Evolutionary conservation across 2,113 vertebrate genomes (phyloP), one percentile per base, ranked within the genome.

Genomic region (Notarius quadriscutis): DNA sequence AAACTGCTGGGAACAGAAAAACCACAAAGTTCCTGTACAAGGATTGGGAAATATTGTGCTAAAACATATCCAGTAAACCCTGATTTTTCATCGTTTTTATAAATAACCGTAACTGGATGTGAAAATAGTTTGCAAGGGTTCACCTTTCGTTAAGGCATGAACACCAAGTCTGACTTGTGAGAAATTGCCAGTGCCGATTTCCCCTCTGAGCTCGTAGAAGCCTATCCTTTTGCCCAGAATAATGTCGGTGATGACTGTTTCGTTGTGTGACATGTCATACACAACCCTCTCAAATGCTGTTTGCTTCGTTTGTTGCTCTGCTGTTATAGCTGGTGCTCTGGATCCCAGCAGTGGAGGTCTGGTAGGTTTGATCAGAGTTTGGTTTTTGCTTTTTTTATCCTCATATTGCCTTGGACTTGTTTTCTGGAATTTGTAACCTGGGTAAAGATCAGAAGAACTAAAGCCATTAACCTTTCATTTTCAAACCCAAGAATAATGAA

Each of bases 201-300:
- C 94, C 62, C 95, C 95, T 0, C 95, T 91, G 75, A 96, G 94
- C 83, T 96, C 95, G 22, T 96, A 96, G 89, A 96, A 95, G 65
- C 94, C 92, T 5, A 95, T 84, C 83, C 95, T 92, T n/a, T 93
- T 90, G 0, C 95, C 95, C 4, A 95, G 91, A 83, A 91, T 87
- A 25, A 95, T 85, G 55, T 95, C 95, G 15, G 90, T 93, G 75
- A 91, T 67, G 4, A 94, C 83, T 75, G 79, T 92, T 72, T 95
- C 91, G 9, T 93, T 93, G 90, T 96, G 93, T 41, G 91, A 82
- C 94, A 96, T 94, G 90, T 96, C 94, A 58, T 94, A 93, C 87
- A 95, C 48, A 1, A 93, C 87, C 88, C 89, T 94, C 84, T 96
- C 95, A 55, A 96, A 95, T 0, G 93, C 91, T 0, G 94, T 91